These are phyloP conservation scores for Hormaphis cornu DNA, from an alignment of 1,140 invertebrate genomes.

Conservation along the genomic window DNA sequence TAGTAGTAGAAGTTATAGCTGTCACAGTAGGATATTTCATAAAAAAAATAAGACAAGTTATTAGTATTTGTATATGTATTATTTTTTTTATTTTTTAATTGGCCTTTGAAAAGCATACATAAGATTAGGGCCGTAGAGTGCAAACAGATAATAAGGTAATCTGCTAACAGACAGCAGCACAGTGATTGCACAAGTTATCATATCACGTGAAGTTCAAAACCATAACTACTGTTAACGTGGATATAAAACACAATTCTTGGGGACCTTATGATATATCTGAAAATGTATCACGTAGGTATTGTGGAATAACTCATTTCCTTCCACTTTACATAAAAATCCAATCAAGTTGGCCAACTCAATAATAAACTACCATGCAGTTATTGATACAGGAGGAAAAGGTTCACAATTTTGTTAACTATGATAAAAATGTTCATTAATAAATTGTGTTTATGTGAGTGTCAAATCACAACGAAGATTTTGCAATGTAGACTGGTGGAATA, in stretches of 20 bases:
- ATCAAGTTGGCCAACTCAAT: slow-evolving; percentile 19
- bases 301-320: slow-evolving; percentile 29
- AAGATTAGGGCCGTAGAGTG: not conserved
- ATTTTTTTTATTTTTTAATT: not conserved
- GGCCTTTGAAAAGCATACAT: not conserved
- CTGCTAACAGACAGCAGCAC: not conserved
- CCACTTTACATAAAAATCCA: slow-evolving; percentile 18
- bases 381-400: slow-evolving; percentile 2
- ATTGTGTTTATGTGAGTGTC: too few species aligned
- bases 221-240: slow-evolving; percentile 27
- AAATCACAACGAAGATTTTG: too few species aligned
- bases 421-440: not conserved
- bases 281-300: slow-evolving; percentile 12
- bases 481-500: too few species aligned
- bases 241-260: slow-evolving; percentile 17
- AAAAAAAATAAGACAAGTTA: not conserved
- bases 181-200: not conserved
- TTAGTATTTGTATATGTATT: too few species aligned
- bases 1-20: too few species aligned
- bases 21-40: slow-evolving; percentile 6
- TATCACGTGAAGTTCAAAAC: slow-evolving; percentile 18
- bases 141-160: not conserved
- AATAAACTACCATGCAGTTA: slow-evolving; percentile 1
- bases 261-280: not conserved
- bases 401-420: not conserved